Conservation (phyloP, 2,888 invertebrate species). For the Acanthopleura granulata region DNA sequence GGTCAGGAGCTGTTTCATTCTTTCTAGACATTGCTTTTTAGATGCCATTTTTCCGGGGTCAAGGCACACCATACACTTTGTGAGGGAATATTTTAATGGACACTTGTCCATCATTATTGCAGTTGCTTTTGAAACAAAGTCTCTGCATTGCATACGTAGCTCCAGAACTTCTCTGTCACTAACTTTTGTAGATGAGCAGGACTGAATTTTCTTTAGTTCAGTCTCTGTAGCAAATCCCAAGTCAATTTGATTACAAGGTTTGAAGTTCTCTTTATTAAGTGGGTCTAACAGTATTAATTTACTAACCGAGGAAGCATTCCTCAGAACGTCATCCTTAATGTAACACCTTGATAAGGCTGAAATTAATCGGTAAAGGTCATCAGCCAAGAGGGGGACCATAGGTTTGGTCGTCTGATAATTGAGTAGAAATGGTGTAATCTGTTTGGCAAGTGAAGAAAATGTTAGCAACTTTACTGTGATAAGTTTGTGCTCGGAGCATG, state of each 20-base stretch:
- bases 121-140: neutral
- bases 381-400: slow-evolving; percentile 8
- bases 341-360: neutral
- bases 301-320: neutral
- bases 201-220: neutral
- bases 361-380: neutral
- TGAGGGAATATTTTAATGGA: neutral
- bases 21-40: neutral
- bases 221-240: neutral
- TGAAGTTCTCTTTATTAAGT: neutral
- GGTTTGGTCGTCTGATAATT: slow-evolving; percentile 19
- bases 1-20: neutral
- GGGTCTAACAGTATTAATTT: neutral
- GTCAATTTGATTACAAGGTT: neutral
- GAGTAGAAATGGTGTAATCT: neutral
- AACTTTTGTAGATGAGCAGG: neutral
- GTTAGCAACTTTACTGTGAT: neutral
- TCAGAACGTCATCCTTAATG: neutral
- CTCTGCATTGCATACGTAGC: neutral
- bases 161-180: neutral
- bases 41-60: neutral
- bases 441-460: neutral
- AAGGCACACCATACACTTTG: neutral
- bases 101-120: neutral
- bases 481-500: neutral